phyloP scores from a whole-genome alignment of 2,113 vertebrate species.

The Barbus barbus region DNA sequence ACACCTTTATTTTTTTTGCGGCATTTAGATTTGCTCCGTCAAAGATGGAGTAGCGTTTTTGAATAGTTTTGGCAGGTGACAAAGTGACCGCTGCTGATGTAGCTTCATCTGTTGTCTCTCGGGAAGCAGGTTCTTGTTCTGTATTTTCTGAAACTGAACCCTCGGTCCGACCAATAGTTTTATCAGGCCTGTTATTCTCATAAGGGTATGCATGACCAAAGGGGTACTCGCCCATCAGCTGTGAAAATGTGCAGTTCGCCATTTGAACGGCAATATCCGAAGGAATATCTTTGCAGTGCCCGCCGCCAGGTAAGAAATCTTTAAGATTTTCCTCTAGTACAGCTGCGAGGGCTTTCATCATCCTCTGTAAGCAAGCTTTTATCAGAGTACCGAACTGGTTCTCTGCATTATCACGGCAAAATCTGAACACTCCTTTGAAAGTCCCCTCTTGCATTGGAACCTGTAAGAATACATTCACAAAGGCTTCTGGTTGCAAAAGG shows the following conservation, averaged over 20 bases:
- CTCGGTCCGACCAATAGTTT: background rate
- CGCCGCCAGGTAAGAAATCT: slow-evolving; percentile 75
- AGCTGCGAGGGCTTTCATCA: slow-evolving; percentile 66
- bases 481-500: slow-evolving; percentile 69
- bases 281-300: slow-evolving; percentile 60
- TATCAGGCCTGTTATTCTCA: slow-evolving; percentile 46
- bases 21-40: slow-evolving; percentile 23
- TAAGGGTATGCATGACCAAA: slow-evolving; percentile 49
- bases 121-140: background rate
- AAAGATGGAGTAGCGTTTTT: background rate
- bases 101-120: background rate
- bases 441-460: slow-evolving; percentile 69
- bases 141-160: background rate
- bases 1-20: background rate
- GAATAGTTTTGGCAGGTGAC: background rate
- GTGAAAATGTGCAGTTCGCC: slow-evolving; percentile 67
- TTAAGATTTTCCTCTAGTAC: slow-evolving; percentile 70
- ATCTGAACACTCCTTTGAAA: slow-evolving; percentile 69
- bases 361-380: slow-evolving; percentile 67
- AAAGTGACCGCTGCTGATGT: background rate
- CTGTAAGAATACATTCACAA: slow-evolving; percentile 71
- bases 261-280: slow-evolving; percentile 58
- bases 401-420: slow-evolving; percentile 64
- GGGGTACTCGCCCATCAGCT: slow-evolving; percentile 74
- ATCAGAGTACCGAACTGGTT: slow-evolving; percentile 72